A percentile compares a stretch with the other conserved stretches of the same genome.
Conservation (phyloP, 2,888 invertebrate species). For the Psylliodes chrysocephalus region DNA sequence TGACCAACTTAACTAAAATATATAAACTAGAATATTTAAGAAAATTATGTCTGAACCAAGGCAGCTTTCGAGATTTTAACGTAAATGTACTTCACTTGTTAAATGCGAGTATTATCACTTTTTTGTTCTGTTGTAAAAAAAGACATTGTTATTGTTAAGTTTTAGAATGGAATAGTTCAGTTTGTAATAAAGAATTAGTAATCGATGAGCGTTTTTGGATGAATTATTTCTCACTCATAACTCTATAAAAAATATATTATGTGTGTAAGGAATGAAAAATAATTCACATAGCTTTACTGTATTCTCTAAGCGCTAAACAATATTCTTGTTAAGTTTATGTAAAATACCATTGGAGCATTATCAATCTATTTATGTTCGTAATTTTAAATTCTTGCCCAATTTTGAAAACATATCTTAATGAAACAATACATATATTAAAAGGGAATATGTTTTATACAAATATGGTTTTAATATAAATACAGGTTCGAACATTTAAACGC, state of each 20-base stretch:
- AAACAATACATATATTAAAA: background rate
- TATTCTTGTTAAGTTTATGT: slow-evolving; percentile 7
- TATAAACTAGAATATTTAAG: background rate
- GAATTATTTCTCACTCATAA: no score
- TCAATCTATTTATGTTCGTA: background rate
- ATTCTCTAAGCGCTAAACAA: background rate
- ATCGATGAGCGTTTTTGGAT: no score
- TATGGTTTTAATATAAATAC: no score
- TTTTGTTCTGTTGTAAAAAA: background rate
- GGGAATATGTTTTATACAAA: background rate
- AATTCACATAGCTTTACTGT: background rate
- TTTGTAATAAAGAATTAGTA: no score
- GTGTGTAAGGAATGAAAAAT: background rate
- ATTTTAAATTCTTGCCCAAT: slow-evolving; percentile 5
- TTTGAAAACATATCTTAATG: background rate
- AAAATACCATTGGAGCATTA: background rate
- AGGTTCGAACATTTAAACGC: no score
- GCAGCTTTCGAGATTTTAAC: background rate
- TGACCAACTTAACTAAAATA: background rate
- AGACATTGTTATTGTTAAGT: background rate
- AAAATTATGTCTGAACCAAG: background rate
- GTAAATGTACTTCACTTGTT: slow-evolving; percentile 11
- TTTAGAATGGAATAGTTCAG: background rate
- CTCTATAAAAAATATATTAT: background rate
- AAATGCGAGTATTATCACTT: background rate